Percentiles rank a stretch among this genome's conserved stretches.
phyloP scores from a whole-genome alignment of 2,888 invertebrate genomes.

The Ctena decussata region DNA sequence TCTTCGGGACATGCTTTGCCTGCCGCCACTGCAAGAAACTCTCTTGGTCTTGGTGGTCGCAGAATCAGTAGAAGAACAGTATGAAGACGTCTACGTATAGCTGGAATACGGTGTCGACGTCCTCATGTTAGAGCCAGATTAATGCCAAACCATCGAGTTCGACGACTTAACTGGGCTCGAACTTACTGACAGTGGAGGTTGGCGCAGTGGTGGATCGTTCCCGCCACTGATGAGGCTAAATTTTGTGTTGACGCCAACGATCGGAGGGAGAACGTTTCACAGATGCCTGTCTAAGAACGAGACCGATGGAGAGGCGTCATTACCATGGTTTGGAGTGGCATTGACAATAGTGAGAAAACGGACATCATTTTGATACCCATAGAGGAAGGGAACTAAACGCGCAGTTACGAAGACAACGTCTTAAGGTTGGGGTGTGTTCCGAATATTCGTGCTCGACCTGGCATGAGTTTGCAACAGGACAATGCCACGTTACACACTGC shows the following conservation, averaged over 20 bases:
- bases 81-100: neutral
- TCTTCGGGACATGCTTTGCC: neutral
- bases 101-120: neutral
- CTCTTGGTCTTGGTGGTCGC: neutral
- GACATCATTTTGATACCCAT: neutral
- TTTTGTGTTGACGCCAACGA: neutral
- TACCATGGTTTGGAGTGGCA: neutral
- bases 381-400: neutral
- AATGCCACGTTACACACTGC: slow-evolving; percentile 7
- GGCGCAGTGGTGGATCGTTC: neutral
- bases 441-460: slow-evolving; percentile 1
- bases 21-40: neutral
- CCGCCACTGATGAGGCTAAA: neutral
- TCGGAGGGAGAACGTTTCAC: neutral
- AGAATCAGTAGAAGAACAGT: neutral
- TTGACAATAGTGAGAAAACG: neutral
- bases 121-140: neutral
- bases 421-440: slow-evolving; percentile 3
- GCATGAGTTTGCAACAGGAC: slow-evolving; percentile 18
- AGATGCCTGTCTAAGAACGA: neutral
- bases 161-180: neutral
- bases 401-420: slow-evolving; percentile 9
- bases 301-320: neutral
- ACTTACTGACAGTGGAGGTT: neutral
- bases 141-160: neutral